Evolutionary conservation across 2,888 invertebrate genomes (phyloP).

Genomic region (Spisula solida): DNA sequence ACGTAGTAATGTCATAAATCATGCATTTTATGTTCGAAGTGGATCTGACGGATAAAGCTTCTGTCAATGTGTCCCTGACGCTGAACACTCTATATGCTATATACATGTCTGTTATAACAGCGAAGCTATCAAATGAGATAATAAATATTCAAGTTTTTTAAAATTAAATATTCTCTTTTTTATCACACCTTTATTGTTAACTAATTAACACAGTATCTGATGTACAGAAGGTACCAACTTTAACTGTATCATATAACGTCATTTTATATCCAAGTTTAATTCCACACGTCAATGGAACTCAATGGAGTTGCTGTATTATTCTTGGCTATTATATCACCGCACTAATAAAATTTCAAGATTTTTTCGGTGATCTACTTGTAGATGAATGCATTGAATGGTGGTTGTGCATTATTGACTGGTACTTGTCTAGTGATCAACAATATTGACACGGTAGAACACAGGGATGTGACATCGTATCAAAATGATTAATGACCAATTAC

Average conservation of each 20-base stretch:
- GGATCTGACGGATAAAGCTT: neutral
- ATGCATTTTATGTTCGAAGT: neutral
- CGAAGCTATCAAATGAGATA: neutral
- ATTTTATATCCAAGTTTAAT: neutral
- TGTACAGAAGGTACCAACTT: neutral
- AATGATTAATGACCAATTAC: slow-evolving; percentile 16
- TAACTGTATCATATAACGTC: neutral
- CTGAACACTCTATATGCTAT: neutral
- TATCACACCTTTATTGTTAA: neutral
- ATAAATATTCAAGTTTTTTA: neutral
- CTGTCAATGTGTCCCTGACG: too few relatives aligned
- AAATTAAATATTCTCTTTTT: neutral
- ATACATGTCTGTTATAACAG: neutral
- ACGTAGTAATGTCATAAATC: neutral
- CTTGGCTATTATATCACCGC: neutral
- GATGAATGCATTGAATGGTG: too few relatives aligned
- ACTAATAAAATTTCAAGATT: neutral
- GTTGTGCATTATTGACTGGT: neutral
- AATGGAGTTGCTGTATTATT: neutral
- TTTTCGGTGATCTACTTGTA: neutral
- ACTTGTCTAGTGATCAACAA: neutral
- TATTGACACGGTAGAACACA: neutral
- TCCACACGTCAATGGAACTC: neutral
- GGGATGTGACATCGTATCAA: neutral
- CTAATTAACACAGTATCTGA: neutral